Evolutionary conservation across 2,888 invertebrate species (phyloP), one percentile per base, ranked within the genome.

Genomic region (Xestia rhomboidea): DNA sequence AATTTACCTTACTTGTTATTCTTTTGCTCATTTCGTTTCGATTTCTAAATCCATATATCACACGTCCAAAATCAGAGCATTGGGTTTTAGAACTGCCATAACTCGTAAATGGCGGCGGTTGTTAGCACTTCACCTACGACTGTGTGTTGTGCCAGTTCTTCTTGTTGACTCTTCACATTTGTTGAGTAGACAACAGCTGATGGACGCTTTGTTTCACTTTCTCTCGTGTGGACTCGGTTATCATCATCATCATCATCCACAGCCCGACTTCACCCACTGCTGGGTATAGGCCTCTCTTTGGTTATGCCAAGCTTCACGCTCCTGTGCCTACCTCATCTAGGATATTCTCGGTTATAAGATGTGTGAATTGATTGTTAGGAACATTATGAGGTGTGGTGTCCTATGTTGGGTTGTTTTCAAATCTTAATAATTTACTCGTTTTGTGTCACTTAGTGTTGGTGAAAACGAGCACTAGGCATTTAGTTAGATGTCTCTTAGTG

Each of bases 121-220:
- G 76, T 87, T 87, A 88, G 69, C 87, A 81, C 82, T 38, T 79
- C 81, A 64, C 88, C 88, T 75, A 84, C 84, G 77, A 71, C 30
- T 13, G 54, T 44, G 57, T 57, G 1, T 38, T 73, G 82, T 76
- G 66, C 82, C 13, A 76, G 54, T 76, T 85, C 18, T 30, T 27
- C 38, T 54, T 85, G 83, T 87, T 85, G 77, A 72, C 75, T 69
- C 75, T 86, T 38, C 30, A 27, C 2, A 73, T 85, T 67, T 57
- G 68, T 66, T 38, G 11, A 30, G 60, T 21, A 41, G 62, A 60
- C 60, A 66, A 46, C 78, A 75, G 74, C 69, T 81, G 82, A 76
- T 84, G 49, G 41, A 44, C 11, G 30, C 60, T 54, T 66, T 81
- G 69, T 84, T 76, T 83, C 76, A 85, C 85, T 83, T 85, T 83